Percentiles rank a stretch among this genome's conserved stretches.
Conservation (phyloP, 2,888 invertebrate genomes). For the Ischnus inquisitorius region DNA sequence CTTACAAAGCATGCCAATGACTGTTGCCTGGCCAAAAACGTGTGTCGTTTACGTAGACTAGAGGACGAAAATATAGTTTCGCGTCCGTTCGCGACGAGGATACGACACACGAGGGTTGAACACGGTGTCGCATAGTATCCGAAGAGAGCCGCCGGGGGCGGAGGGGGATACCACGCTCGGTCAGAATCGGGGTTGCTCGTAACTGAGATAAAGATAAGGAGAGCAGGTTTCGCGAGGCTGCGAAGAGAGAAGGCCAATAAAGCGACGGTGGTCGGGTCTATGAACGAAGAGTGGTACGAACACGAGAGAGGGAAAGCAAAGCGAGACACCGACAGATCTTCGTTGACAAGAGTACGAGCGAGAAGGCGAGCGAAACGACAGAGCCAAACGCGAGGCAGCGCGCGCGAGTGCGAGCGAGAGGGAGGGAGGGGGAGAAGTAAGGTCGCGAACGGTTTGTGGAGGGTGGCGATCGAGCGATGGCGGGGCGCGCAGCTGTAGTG, state of each 20-base stretch:
- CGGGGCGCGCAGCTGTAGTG: slow-evolving; percentile 67
- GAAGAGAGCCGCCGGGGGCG: not conserved
- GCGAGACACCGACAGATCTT: slow-evolving; percentile 22
- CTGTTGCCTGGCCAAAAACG: not conserved
- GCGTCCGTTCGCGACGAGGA: slow-evolving; percentile 25
- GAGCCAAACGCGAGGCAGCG: slow-evolving; percentile 36
- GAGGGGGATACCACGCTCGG: slow-evolving; percentile 44
- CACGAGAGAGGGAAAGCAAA: slow-evolving; percentile 24
- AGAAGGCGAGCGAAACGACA: slow-evolving; percentile 49
- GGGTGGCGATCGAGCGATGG: slow-evolving; percentile 64
- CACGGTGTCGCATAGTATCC: slow-evolving; percentile 21
- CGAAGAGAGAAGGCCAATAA: slow-evolving; percentile 57
- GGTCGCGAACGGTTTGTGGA: slow-evolving; percentile 59
- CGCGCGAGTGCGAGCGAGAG: slow-evolving; percentile 23
- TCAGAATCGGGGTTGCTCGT: slow-evolving; percentile 44
- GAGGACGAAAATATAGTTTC: not conserved
- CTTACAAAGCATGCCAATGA: not conserved
- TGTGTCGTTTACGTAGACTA: not conserved
- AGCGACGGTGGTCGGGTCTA: slow-evolving; percentile 20
- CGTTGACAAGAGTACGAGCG: slow-evolving; percentile 23
- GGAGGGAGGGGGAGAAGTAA: slow-evolving; percentile 36
- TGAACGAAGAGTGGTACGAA: slow-evolving; percentile 22
- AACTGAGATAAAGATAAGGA: slow-evolving; percentile 32
- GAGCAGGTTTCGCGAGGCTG: slow-evolving; percentile 1
- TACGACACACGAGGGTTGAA: slow-evolving; percentile 30